Evolutionary conservation across 2,797 vertebrate genomes (phyloP), one percentile per base, ranked within the genome.

Genomic region (Chloroceryle amazona): DNA sequence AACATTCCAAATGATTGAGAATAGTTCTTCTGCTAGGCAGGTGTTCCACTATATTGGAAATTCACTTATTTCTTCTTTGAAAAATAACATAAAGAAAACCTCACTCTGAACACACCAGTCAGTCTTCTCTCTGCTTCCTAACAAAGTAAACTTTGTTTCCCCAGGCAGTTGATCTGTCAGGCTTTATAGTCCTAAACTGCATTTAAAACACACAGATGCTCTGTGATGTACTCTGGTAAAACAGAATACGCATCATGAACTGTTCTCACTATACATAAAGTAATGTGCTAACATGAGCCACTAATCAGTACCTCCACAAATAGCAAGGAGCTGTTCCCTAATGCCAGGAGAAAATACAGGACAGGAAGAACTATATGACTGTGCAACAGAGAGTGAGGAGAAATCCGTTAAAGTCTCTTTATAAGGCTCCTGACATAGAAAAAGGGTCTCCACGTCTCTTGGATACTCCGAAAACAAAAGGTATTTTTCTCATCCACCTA

Each of bases 371-470:
- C 55, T 76, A 1, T 4, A 19, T 19, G 47, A 89, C 11, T 47
- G 29, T 14, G 33, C 46, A 90, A 37, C 10, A 66, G 31, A 94
- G 55, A 94, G 55, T 28, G 58, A 63, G 35, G 22, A 82, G 17
- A 91, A 85, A 94, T 47, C 60, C 83, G 90, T 93, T 90, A 86
- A 86, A 76, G 44, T 44, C 61, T 70, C 70, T 80, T 81, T 60
- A n/a, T 31, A 73, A 37, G 0, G 4, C 58, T 89, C 71, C 67
- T 76, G 66, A 93, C 96, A 87, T 52, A 35, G 33, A 58, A 23
- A 33, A 13, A 23, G 15, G 75, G 33, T 68, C 61, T 42, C 21
- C 33, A 15, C 6, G 13, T 54, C 54, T 78, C 67, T 75, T 47
- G 62, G 68, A 72, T 83, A 16, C 37, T 78, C 29, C 73, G 61